Conservation (phyloP, 2,888 invertebrate genomes). For the Rotaria sp. region DNA sequence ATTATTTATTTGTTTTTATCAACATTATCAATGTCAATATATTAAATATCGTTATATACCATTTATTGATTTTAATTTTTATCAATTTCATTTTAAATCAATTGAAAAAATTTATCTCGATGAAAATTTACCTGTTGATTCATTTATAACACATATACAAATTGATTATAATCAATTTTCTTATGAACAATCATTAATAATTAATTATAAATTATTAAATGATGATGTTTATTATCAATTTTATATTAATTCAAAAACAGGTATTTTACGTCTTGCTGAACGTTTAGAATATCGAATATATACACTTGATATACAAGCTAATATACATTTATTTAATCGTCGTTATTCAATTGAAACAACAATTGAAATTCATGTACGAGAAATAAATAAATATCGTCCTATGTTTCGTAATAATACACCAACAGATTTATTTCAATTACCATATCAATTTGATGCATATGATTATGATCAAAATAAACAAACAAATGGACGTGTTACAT, state of each 20-base stretch:
- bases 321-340: neutral
- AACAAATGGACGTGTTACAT: conserved; percentile 7
- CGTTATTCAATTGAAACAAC: conserved; percentile 2
- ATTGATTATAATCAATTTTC: neutral
- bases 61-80: neutral
- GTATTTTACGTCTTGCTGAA: neutral
- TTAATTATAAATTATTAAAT: conserved; percentile 17
- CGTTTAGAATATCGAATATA: neutral
- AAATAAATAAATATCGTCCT: neutral
- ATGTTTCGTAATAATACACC: neutral
- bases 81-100: neutral
- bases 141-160: conserved; percentile 10
- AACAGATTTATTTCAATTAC: neutral
- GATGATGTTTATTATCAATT: neutral
- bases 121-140: conserved; percentile 1
- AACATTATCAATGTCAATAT: neutral
- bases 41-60: neutral
- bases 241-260: neutral
- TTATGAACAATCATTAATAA: neutral
- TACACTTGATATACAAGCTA: neutral
- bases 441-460: neutral
- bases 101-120: neutral
- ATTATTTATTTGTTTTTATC: neutral
- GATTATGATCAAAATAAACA: conserved; percentile 13
- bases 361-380: neutral